Percentiles rank a stretch among this genome's conserved stretches.
phyloP scores from a whole-genome alignment of 2,888 invertebrate genomes.

The Napeogenes sylphis region DNA sequence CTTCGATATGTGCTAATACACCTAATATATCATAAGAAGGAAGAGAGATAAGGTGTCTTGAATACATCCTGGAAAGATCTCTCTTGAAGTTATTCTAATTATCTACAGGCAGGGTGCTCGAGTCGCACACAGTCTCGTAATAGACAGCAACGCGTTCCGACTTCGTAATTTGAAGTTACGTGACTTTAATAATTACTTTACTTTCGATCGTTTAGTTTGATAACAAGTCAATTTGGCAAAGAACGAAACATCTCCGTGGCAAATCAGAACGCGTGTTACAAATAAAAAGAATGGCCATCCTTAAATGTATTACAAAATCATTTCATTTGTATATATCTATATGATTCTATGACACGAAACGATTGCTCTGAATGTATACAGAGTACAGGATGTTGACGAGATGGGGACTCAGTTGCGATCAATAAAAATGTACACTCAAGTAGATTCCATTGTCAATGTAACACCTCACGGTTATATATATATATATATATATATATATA shows the following conservation, averaged over 20 bases:
- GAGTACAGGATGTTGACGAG: conserved; percentile 23
- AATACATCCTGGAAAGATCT: too few species aligned
- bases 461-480: background rate
- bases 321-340: too few species aligned
- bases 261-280: too few species aligned
- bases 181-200: conserved; percentile 50
- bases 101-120: conserved; percentile 8
- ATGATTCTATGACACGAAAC: too few species aligned
- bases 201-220: conserved; percentile 42
- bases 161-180: conserved; percentile 55
- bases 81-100: too few species aligned
- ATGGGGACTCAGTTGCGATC: conserved; percentile 24
- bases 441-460: background rate
- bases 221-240: conserved; percentile 18
- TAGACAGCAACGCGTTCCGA: conserved; percentile 49
- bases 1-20: too few species aligned
- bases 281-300: too few species aligned
- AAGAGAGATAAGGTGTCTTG: too few species aligned
- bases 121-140: conserved; percentile 42
- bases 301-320: too few species aligned
- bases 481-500: too few species aligned
- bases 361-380: too few species aligned
- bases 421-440: conserved; percentile 23
- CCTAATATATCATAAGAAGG: too few species aligned
- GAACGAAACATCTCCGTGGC: background rate